Evolutionary conservation across 1,140 invertebrate genomes (phyloP).

Genomic region (Hyles euphorbiae): DNA sequence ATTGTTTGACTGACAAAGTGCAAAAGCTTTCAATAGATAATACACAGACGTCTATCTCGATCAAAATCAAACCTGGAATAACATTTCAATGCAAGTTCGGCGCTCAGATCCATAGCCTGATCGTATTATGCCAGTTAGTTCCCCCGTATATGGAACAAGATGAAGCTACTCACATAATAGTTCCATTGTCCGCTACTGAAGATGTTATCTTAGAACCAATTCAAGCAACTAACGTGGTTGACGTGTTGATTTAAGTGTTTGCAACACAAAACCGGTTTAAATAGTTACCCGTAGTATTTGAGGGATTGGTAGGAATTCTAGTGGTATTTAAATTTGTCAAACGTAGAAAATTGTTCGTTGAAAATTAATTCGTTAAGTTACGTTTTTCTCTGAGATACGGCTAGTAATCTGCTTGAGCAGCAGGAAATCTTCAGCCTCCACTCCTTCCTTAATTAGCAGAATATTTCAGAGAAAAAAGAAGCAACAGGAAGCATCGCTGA

Average conservation of each 20-base stretch:
- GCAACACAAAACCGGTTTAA: neutral
- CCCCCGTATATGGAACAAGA: constrained; percentile 30
- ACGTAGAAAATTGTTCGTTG: constrained; percentile 43
- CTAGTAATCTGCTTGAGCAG: constrained; percentile 56
- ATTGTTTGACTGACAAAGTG: constrained; percentile 28
- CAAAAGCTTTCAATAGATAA: constrained; percentile 27
- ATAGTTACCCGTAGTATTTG: neutral
- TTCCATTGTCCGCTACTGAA: constrained; percentile 43
- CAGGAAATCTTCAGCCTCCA: constrained; percentile 65
- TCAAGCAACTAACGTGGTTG: constrained; percentile 33
- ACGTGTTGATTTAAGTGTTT: constrained; percentile 43
- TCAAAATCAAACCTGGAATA: constrained; percentile 36
- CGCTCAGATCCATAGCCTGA: constrained; percentile 27
- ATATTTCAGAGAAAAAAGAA: constrained; percentile 61
- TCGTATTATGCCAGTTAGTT: constrained; percentile 39
- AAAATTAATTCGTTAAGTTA: constrained; percentile 46
- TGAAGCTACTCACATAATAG: constrained; percentile 51
- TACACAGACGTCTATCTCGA: constrained; percentile 28
- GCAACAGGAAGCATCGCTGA: constrained; percentile 56
- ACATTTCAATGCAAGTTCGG: constrained; percentile 37
- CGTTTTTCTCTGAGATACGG: constrained; percentile 55
- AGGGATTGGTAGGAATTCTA: too few species aligned
- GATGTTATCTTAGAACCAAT: constrained; percentile 54
- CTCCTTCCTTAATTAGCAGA: constrained; percentile 70
- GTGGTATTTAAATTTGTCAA: too few species aligned